These are phyloP conservation scores for Tursiops truncatus DNA, from an alignment of 2,113 vertebrate species.

Conservation along the genomic window DNA sequence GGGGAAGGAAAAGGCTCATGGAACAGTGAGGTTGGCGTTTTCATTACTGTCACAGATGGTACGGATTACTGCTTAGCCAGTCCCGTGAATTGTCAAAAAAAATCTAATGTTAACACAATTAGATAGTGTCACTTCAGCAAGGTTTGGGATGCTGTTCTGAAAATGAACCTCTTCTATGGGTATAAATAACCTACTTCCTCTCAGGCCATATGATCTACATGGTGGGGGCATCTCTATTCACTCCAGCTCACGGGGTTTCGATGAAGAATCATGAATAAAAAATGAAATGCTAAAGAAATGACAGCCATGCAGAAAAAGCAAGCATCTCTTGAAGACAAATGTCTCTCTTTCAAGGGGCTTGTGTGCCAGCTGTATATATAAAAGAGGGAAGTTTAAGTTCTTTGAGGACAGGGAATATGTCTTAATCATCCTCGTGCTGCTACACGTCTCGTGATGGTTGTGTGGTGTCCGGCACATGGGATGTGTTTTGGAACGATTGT, in stretches of 20 bases:
- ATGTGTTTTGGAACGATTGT: not conserved
- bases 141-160: not conserved
- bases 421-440: not conserved
- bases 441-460: not conserved
- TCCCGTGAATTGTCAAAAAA: conserved; percentile 40
- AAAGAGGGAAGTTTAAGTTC: not conserved
- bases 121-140: conserved; percentile 35
- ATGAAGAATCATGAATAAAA: conserved; percentile 37
- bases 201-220: not conserved
- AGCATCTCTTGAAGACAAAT: not conserved
- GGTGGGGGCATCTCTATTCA: not conserved
- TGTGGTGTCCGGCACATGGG: not conserved
- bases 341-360: not conserved
- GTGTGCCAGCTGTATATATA: not conserved
- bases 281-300: conserved; percentile 33
- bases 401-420: not conserved
- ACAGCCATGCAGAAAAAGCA: not conserved
- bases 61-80: conserved; percentile 48
- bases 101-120: conserved; percentile 57
- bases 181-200: not conserved
- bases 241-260: not conserved
- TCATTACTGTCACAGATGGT: conserved; percentile 40
- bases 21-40: conserved; percentile 29
- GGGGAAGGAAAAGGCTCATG: not conserved
- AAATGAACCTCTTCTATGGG: not conserved